Conservation (phyloP, 2,113 vertebrate genomes). For the Pycnonotus jocosus region DNA sequence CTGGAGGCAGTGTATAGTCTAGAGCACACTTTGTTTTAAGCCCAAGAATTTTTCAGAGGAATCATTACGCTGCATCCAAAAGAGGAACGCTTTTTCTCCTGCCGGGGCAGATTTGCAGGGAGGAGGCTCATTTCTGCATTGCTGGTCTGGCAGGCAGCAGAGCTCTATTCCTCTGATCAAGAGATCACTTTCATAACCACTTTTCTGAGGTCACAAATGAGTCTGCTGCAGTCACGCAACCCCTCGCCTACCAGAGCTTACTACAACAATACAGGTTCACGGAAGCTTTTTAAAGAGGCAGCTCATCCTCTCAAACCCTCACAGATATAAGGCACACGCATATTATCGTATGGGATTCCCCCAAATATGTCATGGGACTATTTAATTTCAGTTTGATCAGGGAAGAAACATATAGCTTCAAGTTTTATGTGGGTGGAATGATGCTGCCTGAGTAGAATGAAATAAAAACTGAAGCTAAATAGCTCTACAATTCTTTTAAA, state of each 20-base stretch:
- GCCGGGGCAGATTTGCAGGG: slow-evolving; percentile 25
- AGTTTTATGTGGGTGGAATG: background rate
- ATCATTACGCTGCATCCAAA: background rate
- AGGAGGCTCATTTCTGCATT: slow-evolving; percentile 75
- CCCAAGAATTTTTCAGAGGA: background rate
- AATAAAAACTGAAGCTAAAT: background rate
- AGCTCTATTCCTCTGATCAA: slow-evolving; percentile 69
- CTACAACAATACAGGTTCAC: slow-evolving; percentile 62
- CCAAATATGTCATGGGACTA: background rate
- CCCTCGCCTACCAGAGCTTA: slow-evolving; percentile 74
- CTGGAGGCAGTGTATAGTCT: background rate
- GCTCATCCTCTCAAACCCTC: background rate
- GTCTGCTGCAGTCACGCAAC: slow-evolving; percentile 90
- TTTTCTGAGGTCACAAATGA: slow-evolving; percentile 85
- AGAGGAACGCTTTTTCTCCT: slow-evolving; percentile 38
- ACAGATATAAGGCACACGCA: background rate
- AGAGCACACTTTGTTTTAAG: background rate
- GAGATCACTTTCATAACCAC: slow-evolving; percentile 89
- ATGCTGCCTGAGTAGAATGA: background rate
- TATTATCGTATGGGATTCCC: background rate
- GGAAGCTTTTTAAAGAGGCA: slow-evolving; percentile 75
- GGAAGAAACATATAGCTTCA: background rate
- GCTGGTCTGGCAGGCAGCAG: slow-evolving; percentile 68
- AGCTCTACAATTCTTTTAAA: background rate
- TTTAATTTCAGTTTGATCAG: background rate